phyloP scores from a whole-genome alignment of 2,113 vertebrate genomes.

The Accipiter cooperii region DNA sequence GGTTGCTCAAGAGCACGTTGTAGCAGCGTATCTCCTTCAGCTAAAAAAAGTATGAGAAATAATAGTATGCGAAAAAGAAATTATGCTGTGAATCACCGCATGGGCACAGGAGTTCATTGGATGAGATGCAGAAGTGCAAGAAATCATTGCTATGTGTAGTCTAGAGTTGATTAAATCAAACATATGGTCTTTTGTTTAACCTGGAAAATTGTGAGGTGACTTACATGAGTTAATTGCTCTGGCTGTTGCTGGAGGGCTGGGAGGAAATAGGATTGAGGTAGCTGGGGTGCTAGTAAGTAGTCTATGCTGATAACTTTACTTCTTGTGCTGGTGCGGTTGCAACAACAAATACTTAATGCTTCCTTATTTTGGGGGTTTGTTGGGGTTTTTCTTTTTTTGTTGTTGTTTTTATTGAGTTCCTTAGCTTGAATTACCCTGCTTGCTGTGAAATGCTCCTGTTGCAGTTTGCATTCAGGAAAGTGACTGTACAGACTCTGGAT shows the following conservation, averaged over 20 bases:
- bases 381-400: no score
- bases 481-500: neutral
- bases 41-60: neutral
- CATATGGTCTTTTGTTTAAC: neutral
- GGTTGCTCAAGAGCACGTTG: fast-evolving
- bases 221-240: neutral
- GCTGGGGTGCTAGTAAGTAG: fast-evolving
- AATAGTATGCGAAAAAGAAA: fast-evolving
- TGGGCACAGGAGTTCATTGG: neutral
- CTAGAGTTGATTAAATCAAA: neutral
- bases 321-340: neutral
- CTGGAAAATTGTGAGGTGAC: neutral
- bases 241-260: neutral
- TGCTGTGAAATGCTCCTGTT: neutral
- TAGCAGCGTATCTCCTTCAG: fast-evolving
- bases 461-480: neutral
- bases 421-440: neutral
- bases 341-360: fast-evolving
- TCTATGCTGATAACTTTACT: fast-evolving
- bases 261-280: fast-evolving
- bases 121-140: neutral
- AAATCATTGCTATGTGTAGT: neutral
- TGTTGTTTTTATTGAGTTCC: neutral
- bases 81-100: fast-evolving
- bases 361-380: neutral